phyloP scores from a whole-genome alignment of 2,797 vertebrate species.

The Fistularia tabacaria region DNA sequence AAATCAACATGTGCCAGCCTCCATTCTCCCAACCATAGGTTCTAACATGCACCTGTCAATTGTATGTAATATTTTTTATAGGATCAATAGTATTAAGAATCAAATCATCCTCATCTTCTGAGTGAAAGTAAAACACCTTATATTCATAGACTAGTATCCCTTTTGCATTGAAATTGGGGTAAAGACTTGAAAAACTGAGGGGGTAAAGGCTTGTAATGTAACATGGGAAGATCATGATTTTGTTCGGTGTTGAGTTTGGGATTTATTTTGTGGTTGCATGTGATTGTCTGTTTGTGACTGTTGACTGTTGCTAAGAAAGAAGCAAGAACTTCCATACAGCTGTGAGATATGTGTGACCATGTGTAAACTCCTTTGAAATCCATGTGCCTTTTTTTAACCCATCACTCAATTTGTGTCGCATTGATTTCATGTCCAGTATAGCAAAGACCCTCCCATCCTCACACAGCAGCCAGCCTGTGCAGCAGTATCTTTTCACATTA shows the following conservation, averaged over 20 bases:
- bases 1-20: slow-evolving; percentile 35
- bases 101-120: slow-evolving; percentile 16
- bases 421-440: slow-evolving; percentile 38
- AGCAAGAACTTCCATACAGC: slow-evolving; percentile 36
- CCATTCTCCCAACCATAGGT: slow-evolving; percentile 30
- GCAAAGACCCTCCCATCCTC: slow-evolving; percentile 24
- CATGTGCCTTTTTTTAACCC: slow-evolving; percentile 62
- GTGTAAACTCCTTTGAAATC: slow-evolving; percentile 47
- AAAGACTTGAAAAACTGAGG: slow-evolving; percentile 6
- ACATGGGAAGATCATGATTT: slow-evolving; percentile 34
- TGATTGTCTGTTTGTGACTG: slow-evolving; percentile 56
- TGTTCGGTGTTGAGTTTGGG: slow-evolving; percentile 35
- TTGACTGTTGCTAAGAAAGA: slow-evolving; percentile 43
- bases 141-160: not conserved
- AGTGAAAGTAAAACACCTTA: slow-evolving; percentile 27
- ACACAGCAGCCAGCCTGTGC: slow-evolving; percentile 48
- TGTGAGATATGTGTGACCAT: slow-evolving; percentile 27
- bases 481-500: slow-evolving; percentile 63
- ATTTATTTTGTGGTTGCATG: slow-evolving; percentile 64
- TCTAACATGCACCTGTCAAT: slow-evolving; percentile 27
- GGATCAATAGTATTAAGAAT: slow-evolving; percentile 15
- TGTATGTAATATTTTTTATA: slow-evolving; percentile 31
- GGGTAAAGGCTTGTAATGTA: slow-evolving; percentile 26
- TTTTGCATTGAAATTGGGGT: slow-evolving; percentile 13
- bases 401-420: slow-evolving; percentile 30